phyloP scores from a whole-genome alignment of 64 coral and sea anemone genomes.

The Dendronephthya gigantea region DNA sequence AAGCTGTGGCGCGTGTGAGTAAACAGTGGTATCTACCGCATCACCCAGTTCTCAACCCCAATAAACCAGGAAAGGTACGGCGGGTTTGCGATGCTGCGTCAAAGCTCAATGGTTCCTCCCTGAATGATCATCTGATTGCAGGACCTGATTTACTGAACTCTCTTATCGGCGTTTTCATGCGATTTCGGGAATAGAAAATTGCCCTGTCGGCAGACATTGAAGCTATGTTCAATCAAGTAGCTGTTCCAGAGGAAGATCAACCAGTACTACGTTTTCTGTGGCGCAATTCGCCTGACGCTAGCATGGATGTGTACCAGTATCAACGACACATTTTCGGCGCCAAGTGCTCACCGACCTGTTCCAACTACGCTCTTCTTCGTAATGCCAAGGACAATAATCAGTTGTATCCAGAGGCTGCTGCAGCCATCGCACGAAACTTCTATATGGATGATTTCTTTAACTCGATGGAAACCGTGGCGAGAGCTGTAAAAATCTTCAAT shows the following conservation, averaged over 20 bases:
- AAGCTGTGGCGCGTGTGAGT: neutral
- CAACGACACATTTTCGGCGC: too few species aligned
- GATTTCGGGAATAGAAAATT: conserved; percentile 11
- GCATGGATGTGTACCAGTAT: too few species aligned
- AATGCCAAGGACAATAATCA: too few species aligned
- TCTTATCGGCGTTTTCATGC: neutral
- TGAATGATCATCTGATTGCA: neutral
- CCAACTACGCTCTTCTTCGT: too few species aligned
- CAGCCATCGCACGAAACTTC: too few species aligned
- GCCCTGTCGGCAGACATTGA: conserved; percentile 6
- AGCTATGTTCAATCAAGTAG: conserved; percentile 15
- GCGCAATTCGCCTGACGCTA: neutral
- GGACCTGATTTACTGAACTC: neutral
- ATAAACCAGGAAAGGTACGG: neutral
- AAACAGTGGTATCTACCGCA: conserved; percentile 9
- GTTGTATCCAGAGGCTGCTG: too few species aligned
- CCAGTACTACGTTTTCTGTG: neutral
- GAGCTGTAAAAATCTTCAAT: too few species aligned
- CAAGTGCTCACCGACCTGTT: too few species aligned
- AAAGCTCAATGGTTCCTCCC: neutral
- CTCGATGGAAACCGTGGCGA: too few species aligned
- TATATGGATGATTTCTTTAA: too few species aligned
- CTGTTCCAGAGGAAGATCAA: neutral
- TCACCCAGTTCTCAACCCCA: neutral
- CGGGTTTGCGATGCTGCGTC: neutral